Conservation (phyloP, 2,797 vertebrate genomes). For the Parambassis ranga region DNA sequence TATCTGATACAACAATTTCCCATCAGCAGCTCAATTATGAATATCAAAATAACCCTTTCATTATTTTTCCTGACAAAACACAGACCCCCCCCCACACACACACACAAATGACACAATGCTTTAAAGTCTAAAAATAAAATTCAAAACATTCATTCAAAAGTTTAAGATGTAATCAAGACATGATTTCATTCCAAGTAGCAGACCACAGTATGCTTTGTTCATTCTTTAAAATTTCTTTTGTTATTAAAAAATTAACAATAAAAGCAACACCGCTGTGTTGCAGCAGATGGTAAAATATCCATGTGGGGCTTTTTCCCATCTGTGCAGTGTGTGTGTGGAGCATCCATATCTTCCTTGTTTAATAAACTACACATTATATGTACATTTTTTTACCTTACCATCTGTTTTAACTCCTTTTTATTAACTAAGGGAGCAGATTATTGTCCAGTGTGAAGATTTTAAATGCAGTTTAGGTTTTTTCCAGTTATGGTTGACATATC, state of each 20-base stretch:
- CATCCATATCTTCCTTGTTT: slow-evolving; percentile 9
- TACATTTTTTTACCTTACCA: slow-evolving; percentile 13
- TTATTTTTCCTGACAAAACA: slow-evolving; percentile 15
- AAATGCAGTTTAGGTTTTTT: slow-evolving; percentile 11
- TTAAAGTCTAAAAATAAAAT: slow-evolving; percentile 35
- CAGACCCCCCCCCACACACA: too few species aligned
- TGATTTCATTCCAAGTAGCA: slow-evolving; percentile 56
- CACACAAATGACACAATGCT: slow-evolving; percentile 24
- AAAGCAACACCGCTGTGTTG: slow-evolving; percentile 58
- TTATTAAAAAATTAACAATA: slow-evolving; percentile 44
- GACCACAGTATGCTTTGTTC: slow-evolving; percentile 32
- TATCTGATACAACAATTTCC: slow-evolving; percentile 5
- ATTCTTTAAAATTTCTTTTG: slow-evolving; percentile 35
- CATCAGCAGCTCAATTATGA: slow-evolving; percentile 26
- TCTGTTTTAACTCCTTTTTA: background rate
- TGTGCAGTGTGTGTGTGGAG: slow-evolving; percentile 30
- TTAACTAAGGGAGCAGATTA: background rate
- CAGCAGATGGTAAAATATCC: slow-evolving; percentile 47
- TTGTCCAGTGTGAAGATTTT: slow-evolving; percentile 19
- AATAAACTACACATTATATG: slow-evolving; percentile 38
- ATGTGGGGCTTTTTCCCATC: slow-evolving; percentile 10
- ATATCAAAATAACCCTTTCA: slow-evolving; percentile 28
- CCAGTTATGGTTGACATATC: slow-evolving; percentile 1
- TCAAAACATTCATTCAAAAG: slow-evolving; percentile 50
- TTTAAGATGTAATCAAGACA: slow-evolving; percentile 62